Evolutionary conservation across 2,888 invertebrate genomes (phyloP).

Genomic region (Hyalella azteca): DNA sequence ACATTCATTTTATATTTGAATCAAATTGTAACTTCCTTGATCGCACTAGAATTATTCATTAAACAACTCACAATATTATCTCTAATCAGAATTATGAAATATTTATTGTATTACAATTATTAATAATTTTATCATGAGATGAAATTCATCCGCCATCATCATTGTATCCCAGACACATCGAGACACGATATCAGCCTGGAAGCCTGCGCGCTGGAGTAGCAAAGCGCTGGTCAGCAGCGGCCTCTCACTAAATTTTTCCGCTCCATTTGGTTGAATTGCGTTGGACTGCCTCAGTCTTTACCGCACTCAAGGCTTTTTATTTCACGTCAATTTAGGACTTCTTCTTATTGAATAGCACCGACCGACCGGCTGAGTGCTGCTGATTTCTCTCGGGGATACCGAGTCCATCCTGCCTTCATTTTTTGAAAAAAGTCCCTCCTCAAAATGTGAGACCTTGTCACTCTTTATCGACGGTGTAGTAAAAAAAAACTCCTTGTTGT

Average conservation of each 20-base stretch:
- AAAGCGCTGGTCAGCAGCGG: background rate
- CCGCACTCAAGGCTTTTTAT: conserved; percentile 6
- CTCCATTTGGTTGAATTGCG: conserved; percentile 24
- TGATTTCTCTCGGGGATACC: conserved; percentile 26
- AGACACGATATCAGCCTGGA: no score
- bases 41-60: no score
- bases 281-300: conserved; percentile 30
- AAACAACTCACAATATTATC: no score
- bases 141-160: no score
- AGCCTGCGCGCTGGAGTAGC: no score
- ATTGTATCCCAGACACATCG: no score
- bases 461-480: conserved; percentile 19
- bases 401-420: background rate
- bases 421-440: background rate
- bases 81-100: no score
- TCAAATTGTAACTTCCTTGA: no score
- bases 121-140: no score
- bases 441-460: conserved; percentile 30
- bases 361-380: conserved; percentile 10
- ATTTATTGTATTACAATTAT: no score
- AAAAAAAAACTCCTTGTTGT: no score
- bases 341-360: conserved; percentile 20
- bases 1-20: no score
- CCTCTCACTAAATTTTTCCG: conserved; percentile 31
- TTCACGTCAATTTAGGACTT: conserved; percentile 35